Evolutionary conservation across 2,797 vertebrate genomes (phyloP), one percentile per base, ranked within the genome.

Genomic region (Enteromius trimaculatus): DNA sequence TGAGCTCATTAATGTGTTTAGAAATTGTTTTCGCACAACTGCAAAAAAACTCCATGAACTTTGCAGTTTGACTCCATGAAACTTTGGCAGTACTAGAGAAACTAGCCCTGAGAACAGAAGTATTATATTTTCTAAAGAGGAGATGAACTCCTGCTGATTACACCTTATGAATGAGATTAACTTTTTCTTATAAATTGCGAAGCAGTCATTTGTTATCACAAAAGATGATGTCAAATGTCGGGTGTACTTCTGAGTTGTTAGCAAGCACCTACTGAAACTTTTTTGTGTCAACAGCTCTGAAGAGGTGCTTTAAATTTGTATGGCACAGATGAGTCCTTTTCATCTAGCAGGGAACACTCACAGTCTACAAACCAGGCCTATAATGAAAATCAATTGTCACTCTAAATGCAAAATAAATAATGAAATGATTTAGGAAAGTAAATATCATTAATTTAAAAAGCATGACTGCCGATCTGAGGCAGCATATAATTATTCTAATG

Each of bases 161-260:
- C 26, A 47, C 42, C 31, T 66, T 76, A 13, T 39, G 68, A 66
- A 64, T 76, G 49, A 29, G 68, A 23, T 64, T 8, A 42, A 81
- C 64, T 80, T 82, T 62, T 77, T 26, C n/a, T 75, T 6, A 75
- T 80, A 79, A 81, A 81, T 75, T 60, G 77, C 34, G 4, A 78
- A 51, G 29, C 64, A 71, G 47, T 77, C 29, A 37, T 79, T 53
- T 58, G 55, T 82, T 66, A 79, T 77, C 44, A 71, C 23, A 29
- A 78, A 66, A 55, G 37, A 5, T 26, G 51, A 62, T 66, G 55
- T 55, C 72, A 65, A 39, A 55, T 70, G 82, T 79, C 44, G 64
- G 82, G 51, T 55, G 44, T 42, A 51, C 78, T 77, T 65, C 23
- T 53, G 70, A 58, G 60, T 65, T 80, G 66, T 47, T 75, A 75